Percentiles rank a stretch among this genome's conserved stretches.
Evolutionary conservation across 2,797 vertebrate genomes (phyloP).

Genomic region (Kryptopterus vitreolus): DNA sequence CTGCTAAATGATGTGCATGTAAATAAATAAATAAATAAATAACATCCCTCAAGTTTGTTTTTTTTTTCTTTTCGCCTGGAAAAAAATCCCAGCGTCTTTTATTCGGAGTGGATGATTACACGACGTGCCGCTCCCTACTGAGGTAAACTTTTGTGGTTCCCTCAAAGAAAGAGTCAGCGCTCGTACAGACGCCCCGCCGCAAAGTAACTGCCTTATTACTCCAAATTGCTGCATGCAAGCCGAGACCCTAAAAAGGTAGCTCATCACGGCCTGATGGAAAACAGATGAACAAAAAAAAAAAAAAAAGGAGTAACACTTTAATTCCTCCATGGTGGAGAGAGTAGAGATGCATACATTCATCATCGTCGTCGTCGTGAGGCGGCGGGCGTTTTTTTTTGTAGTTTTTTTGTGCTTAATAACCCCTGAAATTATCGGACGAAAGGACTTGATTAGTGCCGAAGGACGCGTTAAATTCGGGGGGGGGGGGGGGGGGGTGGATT

Average conservation of each 20-base stretch:
- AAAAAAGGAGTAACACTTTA: slow-evolving; percentile 74
- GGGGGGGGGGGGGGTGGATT: slow-evolving; percentile 35
- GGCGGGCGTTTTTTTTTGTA: too few species aligned
- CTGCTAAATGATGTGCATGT: too few species aligned
- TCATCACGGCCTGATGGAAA: slow-evolving; percentile 74
- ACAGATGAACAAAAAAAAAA: slow-evolving; percentile 64
- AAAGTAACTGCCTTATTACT: slow-evolving; percentile 64
- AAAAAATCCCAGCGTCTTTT: slow-evolving; percentile 45
- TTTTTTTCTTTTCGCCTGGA: slow-evolving; percentile 30
- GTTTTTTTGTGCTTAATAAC: slow-evolving; percentile 77
- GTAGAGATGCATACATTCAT: slow-evolving; percentile 74
- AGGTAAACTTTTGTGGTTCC: slow-evolving; percentile 54
- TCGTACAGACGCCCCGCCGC: slow-evolving; percentile 56
- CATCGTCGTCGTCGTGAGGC: slow-evolving; percentile 65
- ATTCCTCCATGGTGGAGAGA: slow-evolving; percentile 68
- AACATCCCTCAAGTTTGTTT: slow-evolving; percentile 16
- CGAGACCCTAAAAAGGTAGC: slow-evolving; percentile 70
- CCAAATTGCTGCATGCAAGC: slow-evolving; percentile 66
- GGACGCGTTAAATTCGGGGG: slow-evolving; percentile 36
- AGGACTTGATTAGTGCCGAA: slow-evolving; percentile 60
- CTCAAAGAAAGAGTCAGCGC: slow-evolving; percentile 55
- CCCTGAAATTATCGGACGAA: slow-evolving; percentile 67
- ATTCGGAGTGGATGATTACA: slow-evolving; percentile 57
- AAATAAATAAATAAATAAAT: neutral
- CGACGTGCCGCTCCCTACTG: slow-evolving; percentile 52